Base-by-base conservation (phyloP, 2,888 invertebrate species). In the Troides helena region DNA sequence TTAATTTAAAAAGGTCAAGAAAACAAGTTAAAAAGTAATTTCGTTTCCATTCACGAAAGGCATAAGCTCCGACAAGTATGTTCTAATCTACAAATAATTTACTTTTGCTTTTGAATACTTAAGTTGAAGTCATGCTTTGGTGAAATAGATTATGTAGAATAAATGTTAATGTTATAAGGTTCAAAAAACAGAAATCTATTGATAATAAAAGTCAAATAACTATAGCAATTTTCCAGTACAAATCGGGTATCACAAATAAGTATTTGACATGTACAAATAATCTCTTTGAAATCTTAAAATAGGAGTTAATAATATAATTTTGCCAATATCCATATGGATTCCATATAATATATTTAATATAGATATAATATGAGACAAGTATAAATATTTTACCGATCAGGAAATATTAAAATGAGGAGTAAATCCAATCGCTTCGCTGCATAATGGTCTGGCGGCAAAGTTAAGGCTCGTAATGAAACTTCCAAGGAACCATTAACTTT, bases 401-500 rank as follows among this genome's bases (percentile, higher is more conserved):
- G n/a, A 67, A 59, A 50, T 60, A 39, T 67, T 39, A 66, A 62
- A 70, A 58, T 63, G 53, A 63, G 53, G 46, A 63, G 59, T 70
- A 67, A 62, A 70, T 66, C 59, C 66, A 53, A 66, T 66, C 62
- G 62, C 23, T 70, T 66, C 58, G 23, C 39, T 66, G 53, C 53
- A 53, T 60, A 67, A 59, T 58, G 25, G 25, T n/a, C 39, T 60
- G 18, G 64, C 67, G 67, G 67, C 60, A 64, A 60, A 67, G 67
- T 64, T 58, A 67, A 64, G 67, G 67, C 64, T 67, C 60, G 64
- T 36, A 63, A 30, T 61, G 64, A 70, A 70, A 67, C 64, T 70
- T 70, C 67, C 57, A 61, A 56, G 61, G 67, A 64, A 60, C 70
- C 57, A 70, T 70, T 70, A 70, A 67, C 70, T 70, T 70, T 70